Evolutionary conservation across 2,113 vertebrate species (phyloP), one percentile per base, ranked within the genome.

Genomic region (Dascyllus trimaculatus): DNA sequence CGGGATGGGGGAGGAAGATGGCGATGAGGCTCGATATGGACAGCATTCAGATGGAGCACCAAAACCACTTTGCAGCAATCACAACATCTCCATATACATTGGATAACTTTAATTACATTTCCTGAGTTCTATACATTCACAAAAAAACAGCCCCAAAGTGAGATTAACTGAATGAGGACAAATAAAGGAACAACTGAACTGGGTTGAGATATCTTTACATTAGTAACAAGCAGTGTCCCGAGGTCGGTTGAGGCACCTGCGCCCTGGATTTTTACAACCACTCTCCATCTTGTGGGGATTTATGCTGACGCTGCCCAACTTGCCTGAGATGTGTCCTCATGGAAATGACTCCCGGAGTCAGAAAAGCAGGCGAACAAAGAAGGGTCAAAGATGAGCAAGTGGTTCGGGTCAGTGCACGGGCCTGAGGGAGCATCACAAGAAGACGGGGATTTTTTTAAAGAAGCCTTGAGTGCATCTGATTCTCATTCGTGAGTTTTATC

Each of bases 231-330:
- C 53, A 0, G 2, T 69, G 60, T 70, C 59, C 54, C n/a, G 56
- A 73, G 65, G 81, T 62, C 62, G 22, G 29, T 45, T 9, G 29
- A 62, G 51, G 67, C 81, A 86, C 85, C 84, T 85, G 80, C 24
- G 73, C 63, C 88, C 90, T 82, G 10, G 25, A 79, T 35, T 92
- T n/a, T 84, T 86, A 81, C 80, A 84, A 72, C 69, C 72, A 22
- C 49, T 7, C 65, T 91, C 61, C 80, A 88, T 90, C 82, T 80
- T 82, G 62, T 64, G 58, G 60, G 43, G 26, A 71, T 88, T 89
- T 88, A n/a, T 90, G 88, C 89, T 91, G 89, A 92, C 63, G 46
- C 35, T 70, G 83, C 71, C 70, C 14, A 63, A 48, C 76, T 72
- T 8, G 70, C 53, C 53, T 56, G 35, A 62, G 19, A 78, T 86